Percentiles rank a stretch among this genome's conserved stretches.
Conservation (phyloP, 2,113 vertebrate genomes). For the Dascyllus trimaculatus region DNA sequence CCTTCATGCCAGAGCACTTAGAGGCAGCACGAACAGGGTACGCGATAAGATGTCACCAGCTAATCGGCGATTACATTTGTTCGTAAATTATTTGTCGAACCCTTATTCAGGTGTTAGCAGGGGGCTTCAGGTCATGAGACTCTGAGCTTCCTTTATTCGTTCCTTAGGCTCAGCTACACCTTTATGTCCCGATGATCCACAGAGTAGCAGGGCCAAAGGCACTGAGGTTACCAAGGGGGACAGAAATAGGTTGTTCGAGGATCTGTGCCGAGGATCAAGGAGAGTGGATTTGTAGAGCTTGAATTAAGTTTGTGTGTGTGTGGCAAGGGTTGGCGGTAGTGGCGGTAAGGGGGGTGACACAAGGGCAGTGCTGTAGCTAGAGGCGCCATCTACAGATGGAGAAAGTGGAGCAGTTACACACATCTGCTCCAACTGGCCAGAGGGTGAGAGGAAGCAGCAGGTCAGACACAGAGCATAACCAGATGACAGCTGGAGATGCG, state of each 20-base stretch:
- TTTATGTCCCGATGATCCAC: slow-evolving; percentile 55
- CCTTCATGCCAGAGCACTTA: too few relatives aligned
- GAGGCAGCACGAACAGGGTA: too few relatives aligned
- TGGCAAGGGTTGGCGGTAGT: background rate
- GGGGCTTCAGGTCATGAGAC: slow-evolving; percentile 40
- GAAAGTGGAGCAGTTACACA: slow-evolving; percentile 32
- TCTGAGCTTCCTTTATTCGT: slow-evolving; percentile 36
- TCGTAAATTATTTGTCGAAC: background rate
- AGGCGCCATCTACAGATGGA: slow-evolving; percentile 46
- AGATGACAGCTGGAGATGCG: slow-evolving; percentile 34
- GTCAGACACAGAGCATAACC: slow-evolving; percentile 35
- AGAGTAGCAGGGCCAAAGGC: background rate
- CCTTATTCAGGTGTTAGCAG: slow-evolving; percentile 5
- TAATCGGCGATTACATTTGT: too few relatives aligned
- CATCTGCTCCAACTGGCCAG: slow-evolving; percentile 49
- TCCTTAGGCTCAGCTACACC: slow-evolving; percentile 30
- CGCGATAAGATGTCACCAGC: too few relatives aligned
- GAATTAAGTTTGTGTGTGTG: slow-evolving; percentile 20
- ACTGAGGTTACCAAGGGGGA: slow-evolving; percentile 26
- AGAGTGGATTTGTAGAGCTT: slow-evolving; percentile 40
- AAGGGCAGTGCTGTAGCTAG: slow-evolving; percentile 30
- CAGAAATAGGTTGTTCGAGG: slow-evolving; percentile 4
- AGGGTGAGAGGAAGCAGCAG: slow-evolving; percentile 51
- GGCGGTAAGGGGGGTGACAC: background rate
- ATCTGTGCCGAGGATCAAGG: slow-evolving; percentile 18